Evolutionary conservation across 2,797 vertebrate species (phyloP).

Genomic region (Platalea minor): DNA sequence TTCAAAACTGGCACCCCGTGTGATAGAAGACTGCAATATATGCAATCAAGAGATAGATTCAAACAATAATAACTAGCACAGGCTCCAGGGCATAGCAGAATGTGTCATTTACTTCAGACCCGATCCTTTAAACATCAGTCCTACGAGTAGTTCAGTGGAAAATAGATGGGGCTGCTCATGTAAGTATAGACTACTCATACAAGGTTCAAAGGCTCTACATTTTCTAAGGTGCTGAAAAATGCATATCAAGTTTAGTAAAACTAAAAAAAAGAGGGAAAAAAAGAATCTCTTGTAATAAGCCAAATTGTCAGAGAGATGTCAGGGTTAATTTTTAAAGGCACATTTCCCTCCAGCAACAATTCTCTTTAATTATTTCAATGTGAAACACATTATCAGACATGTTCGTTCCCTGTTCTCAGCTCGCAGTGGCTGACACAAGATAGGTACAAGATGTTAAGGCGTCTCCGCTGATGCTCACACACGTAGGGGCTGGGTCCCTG

Average conservation of each 20-base stretch:
- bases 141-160: not conserved
- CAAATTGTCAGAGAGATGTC: conserved; percentile 54
- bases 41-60: conserved; percentile 52
- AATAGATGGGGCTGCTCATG: not conserved
- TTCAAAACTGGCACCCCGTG: not conserved
- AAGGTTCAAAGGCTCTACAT: not conserved
- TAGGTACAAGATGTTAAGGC: conserved; percentile 47
- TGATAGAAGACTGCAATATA: conserved; percentile 38
- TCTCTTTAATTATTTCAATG: conserved; percentile 71
- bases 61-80: conserved; percentile 46
- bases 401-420: conserved; percentile 59
- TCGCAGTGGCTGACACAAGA: conserved; percentile 37
- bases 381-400: conserved; percentile 67
- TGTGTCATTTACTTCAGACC: conserved; percentile 32
- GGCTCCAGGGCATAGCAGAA: conserved; percentile 42
- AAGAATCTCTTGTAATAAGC: conserved; percentile 3
- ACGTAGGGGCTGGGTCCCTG: not conserved
- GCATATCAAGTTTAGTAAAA: not conserved
- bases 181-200: not conserved
- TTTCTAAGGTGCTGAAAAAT: conserved; percentile 34
- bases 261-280: not conserved
- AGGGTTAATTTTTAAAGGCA: conserved; percentile 73
- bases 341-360: conserved; percentile 69
- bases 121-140: not conserved
- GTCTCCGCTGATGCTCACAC: not conserved